Evolutionary conservation across 2,797 vertebrate species (phyloP), one percentile per base, ranked within the genome.

Genomic region (Pipistrellus pygmaeus): DNA sequence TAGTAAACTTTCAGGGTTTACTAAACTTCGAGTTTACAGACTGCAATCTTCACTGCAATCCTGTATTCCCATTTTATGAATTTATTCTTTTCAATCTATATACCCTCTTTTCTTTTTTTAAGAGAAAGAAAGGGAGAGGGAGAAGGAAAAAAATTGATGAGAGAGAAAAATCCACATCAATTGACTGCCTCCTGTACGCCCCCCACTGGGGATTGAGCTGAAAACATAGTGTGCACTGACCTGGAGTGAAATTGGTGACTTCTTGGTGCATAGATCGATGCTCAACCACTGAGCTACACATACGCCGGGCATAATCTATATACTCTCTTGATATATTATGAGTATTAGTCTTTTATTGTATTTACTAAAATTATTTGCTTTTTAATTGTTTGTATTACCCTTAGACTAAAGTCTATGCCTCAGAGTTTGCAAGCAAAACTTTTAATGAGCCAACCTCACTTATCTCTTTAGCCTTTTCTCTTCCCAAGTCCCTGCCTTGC

Each of bases 361-460:
- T 90, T 87, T 93, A 84, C 81, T 91, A 62, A 75, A 92, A 87
- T 32, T 38, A 32, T 82, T 95, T 94, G 12, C 35, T 92, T 95
- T 91, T 93, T 82, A 66, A 66, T 62, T 83, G 14, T 87, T 96
- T 85, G 68, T 91, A 72, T 75, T 85, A 38, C 35, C 27, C 68
- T 78, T 92, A 90, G 72, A 95, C 89, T 94, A 88, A 93, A 96
- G 32, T 93, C 44, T 93, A 27, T 3, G 77, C 30, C 69, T 38
- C 18, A 85, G 75, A 90, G 60, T 92, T 95, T 89, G 62, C 73
- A 83, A 72, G 30, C 93, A 80, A 95, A 53, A 80, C 35, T 64
- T 89, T 76, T 81, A 93, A 41, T 94, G 82, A 96, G 30, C 60
- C 85, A 88, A 20, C 69, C 32, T 96, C 77, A 90, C 94, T 95